Conservation (phyloP, 2,113 vertebrate species). For the Phalacrocorax aristotelis region DNA sequence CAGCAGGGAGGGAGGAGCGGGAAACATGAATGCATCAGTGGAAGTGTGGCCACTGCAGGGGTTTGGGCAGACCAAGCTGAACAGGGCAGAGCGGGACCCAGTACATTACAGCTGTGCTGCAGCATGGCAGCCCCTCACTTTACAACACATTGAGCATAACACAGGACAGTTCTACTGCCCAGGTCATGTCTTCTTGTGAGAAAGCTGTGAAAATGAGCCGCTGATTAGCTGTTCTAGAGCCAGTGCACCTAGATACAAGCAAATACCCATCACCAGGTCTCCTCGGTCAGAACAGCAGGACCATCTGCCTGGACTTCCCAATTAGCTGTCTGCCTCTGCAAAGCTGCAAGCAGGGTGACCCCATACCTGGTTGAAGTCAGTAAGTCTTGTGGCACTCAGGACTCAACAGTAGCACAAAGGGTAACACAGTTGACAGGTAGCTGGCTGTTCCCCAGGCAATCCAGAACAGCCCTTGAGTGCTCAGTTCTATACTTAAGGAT, state of each 20-base stretch:
- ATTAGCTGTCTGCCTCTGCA: background rate
- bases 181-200: background rate
- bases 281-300: background rate
- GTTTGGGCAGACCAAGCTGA: background rate
- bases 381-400: background rate
- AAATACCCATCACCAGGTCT: background rate
- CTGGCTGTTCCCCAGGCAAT: background rate
- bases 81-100: background rate
- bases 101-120: background rate
- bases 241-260: background rate
- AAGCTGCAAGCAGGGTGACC: background rate
- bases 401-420: background rate
- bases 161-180: background rate
- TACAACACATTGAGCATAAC: background rate
- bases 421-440: background rate
- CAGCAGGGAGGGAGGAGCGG: background rate
- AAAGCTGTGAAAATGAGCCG: background rate
- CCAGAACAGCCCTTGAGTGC: background rate
- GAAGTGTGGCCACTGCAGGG: rapidly evolving
- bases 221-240: background rate
- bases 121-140: background rate
- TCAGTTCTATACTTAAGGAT: background rate
- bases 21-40: background rate
- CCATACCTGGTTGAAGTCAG: background rate
- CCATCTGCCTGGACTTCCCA: background rate